Base-by-base conservation (phyloP, 2,888 invertebrate species). In the Euphydryas editha region DNA sequence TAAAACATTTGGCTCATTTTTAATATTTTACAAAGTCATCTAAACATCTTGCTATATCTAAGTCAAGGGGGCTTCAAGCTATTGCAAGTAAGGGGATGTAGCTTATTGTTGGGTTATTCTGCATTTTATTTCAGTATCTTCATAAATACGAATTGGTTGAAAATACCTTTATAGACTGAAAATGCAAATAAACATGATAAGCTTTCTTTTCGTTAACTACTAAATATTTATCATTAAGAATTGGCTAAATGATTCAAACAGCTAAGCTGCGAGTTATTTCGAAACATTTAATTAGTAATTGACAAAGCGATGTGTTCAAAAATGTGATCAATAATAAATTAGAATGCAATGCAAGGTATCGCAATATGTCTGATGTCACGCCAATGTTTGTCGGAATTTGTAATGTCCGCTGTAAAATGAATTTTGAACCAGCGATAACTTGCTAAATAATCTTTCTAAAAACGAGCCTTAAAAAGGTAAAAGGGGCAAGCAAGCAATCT, bases 401-500 rank as follows among this genome's bases (percentile, higher is more conserved):
- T 76, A 82, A 78, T 76, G 78, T 78, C 71, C 30, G 18, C 37
- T 13, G 76, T 1, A 75, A 75, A 80, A 80, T 81, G 72, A 86
- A 87, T 88, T 87, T 87, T 72, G 84, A 81, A 65, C 78, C 84
- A 87, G 92, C 93, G 92, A 93, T 93, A 93, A 93, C 93, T 93
- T 89, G 90, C 84, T 89, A 77, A 78, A 80, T 79, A 74, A 76
- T 80, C 84, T 83, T 78, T 89, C 91, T 93, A 93, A 89, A 90
- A 93, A 92, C 88, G 91, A 92, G 88, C 88, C 84, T 85, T 90
- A 89, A 90, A 88, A 83, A 90, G 86, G 88, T 90, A 90, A 89
- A 91, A 90, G 90, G 93, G 93, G 92, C 93, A 93, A 92, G 87
- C 93, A 93, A 93, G 93, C 94, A 94, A 94, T 96, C 97, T 97